phyloP scores from a whole-genome alignment of 2,888 invertebrate species.

The Halictus ligatus region DNA sequence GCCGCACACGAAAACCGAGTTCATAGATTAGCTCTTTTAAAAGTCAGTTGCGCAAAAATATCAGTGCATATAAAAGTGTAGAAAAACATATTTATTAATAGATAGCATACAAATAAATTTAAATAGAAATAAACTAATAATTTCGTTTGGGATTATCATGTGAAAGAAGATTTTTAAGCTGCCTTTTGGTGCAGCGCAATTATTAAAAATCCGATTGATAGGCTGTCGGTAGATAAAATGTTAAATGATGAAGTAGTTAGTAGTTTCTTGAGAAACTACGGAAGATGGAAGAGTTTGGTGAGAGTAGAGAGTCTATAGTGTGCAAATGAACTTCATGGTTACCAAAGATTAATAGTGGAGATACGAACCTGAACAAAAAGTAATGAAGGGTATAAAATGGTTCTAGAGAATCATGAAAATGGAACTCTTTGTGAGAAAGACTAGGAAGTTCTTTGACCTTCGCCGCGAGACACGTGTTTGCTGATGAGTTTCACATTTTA shows the following conservation, averaged over 20 bases:
- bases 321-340: background rate
- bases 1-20: too few relatives aligned
- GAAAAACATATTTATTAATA: too few relatives aligned
- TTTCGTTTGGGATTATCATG: too few relatives aligned
- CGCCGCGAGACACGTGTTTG: slow-evolving; percentile 1
- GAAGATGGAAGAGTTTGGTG: background rate
- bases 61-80: too few relatives aligned
- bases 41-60: too few relatives aligned
- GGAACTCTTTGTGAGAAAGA: background rate
- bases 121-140: too few relatives aligned
- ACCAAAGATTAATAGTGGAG: background rate
- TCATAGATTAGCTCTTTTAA: too few relatives aligned
- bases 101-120: too few relatives aligned
- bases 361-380: background rate
- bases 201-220: background rate
- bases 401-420: background rate
- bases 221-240: background rate
- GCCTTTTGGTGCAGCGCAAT: too few relatives aligned
- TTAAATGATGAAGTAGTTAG: background rate
- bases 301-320: background rate
- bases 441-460: background rate
- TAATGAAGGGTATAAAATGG: background rate
- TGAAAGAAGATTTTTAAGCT: too few relatives aligned
- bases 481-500: slow-evolving; percentile 55
- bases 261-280: background rate